Base-by-base conservation (phyloP, 2,888 invertebrate species). In the Saturnia japonica region DNA sequence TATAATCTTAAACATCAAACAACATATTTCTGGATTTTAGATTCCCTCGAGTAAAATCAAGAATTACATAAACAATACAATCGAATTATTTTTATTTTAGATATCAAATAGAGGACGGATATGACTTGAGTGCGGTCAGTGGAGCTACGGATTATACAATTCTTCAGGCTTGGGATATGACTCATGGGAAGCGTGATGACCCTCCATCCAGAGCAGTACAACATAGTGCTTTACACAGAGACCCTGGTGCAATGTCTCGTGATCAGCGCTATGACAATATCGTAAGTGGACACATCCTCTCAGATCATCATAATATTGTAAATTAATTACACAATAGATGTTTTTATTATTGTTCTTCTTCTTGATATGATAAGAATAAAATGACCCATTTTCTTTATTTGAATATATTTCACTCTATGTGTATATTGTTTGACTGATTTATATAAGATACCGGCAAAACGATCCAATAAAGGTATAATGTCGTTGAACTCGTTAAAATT, bases 121-220 rank as follows among this genome's bases (percentile, higher is more conserved):
- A 95, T 79, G 95, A 96, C 72, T 94, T 96, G 2, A 87, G 92
- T 16, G 95, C 95, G 68, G 89, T 97, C 0, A 94, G 95, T 64
- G 91, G 94, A 7, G 90, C 95, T 19, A 95, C 96, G 0, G 96
- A 97, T 85, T 95, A 96, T 79, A 93, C 97, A 1, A 95, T 96
- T 57, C 85, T 97, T 8, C 95, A 96, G 88, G 95, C 96, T 0
- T 97, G 96, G 90, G 94, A 93, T 72, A 93, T 93, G 92, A 91
- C 91, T 1, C 91, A 93, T 71, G 82, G 85, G 86, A 82, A 91
- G 93, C 79, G 91, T 74, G 84, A 90, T 75, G 82, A 94, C 85
- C 82, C 94, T 78, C 86, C 91, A 72, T 67, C 95, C 84, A 86
- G 88, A 78, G 91, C 92, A 1, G 80, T 95, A 78, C 85, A 90